phyloP scores from a whole-genome alignment of 1,140 invertebrate species.

The Megalonaias nervosa region DNA sequence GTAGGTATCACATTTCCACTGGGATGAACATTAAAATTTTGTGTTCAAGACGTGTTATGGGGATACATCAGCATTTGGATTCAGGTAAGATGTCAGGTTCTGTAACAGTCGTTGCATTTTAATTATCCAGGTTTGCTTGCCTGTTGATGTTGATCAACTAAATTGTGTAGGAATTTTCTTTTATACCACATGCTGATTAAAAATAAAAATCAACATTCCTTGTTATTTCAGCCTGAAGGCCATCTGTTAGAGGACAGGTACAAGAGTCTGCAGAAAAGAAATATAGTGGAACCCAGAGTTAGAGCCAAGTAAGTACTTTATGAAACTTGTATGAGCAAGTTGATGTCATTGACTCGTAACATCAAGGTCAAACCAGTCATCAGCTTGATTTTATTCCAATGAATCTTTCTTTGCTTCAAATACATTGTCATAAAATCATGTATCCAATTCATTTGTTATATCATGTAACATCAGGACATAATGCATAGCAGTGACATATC shows the following conservation, averaged over 20 bases:
- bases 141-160: neutral
- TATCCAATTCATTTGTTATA: no score
- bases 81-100: neutral
- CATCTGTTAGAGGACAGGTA: conserved; percentile 82
- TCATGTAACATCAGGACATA: no score
- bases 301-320: neutral
- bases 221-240: conserved; percentile 73
- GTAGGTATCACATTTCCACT: neutral
- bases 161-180: neutral
- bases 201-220: neutral
- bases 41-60: neutral
- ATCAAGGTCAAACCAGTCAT: no score
- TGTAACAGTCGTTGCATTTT: neutral
- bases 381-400: no score
- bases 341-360: no score
- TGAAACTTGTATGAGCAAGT: no score
- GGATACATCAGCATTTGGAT: neutral
- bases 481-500: no score
- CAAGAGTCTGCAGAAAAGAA: conserved; percentile 85
- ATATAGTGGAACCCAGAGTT: conserved; percentile 78
- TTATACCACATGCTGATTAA: neutral
- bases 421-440: no score
- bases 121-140: neutral
- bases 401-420: no score
- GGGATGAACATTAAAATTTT: no score